Percentiles rank a stretch among this genome's conserved stretches.
Conservation (phyloP, 1,140 invertebrate genomes). For the Drosophila rufa region DNA sequence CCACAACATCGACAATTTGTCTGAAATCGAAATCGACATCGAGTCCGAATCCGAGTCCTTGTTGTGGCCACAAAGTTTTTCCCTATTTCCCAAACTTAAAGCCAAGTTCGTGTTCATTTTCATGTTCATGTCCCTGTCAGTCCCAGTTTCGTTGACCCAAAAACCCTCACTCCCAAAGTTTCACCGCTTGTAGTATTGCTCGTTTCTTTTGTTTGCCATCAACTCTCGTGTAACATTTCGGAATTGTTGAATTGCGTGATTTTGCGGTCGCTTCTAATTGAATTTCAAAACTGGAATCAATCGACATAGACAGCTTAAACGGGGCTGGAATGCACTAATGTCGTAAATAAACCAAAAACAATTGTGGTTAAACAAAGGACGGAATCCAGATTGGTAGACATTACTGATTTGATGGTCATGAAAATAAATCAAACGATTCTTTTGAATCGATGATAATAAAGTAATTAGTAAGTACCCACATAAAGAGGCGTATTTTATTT, state of each 20-base stretch:
- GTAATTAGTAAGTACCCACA: neutral
- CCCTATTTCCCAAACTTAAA: constrained; percentile 39
- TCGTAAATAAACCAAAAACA: constrained; percentile 6
- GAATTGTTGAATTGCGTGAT: constrained; percentile 76
- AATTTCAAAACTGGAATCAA: constrained; percentile 66
- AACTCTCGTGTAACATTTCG: constrained; percentile 32
- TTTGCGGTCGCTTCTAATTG: constrained; percentile 61
- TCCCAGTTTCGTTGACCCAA: constrained; percentile 15
- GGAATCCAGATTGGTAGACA: neutral
- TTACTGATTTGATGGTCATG: neutral
- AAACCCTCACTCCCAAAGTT: constrained; percentile 1
- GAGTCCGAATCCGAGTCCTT: constrained; percentile 5
- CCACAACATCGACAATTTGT: constrained; percentile 31
- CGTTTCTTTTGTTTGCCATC: constrained; percentile 25
- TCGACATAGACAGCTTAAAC: constrained; percentile 29
- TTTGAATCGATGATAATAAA: too few relatives aligned
- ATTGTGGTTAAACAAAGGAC: neutral
- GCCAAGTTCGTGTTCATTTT: constrained; percentile 34
- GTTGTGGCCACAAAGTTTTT: constrained; percentile 33
- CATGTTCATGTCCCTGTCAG: constrained; percentile 36
- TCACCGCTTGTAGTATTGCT: neutral
- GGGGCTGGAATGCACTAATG: constrained; percentile 7
- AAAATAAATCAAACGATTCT: neutral
- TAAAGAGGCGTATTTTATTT: neutral
- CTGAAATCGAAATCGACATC: constrained; percentile 28